Conservation (phyloP, 2,888 invertebrate species). For the Amphiduros pacificus region DNA sequence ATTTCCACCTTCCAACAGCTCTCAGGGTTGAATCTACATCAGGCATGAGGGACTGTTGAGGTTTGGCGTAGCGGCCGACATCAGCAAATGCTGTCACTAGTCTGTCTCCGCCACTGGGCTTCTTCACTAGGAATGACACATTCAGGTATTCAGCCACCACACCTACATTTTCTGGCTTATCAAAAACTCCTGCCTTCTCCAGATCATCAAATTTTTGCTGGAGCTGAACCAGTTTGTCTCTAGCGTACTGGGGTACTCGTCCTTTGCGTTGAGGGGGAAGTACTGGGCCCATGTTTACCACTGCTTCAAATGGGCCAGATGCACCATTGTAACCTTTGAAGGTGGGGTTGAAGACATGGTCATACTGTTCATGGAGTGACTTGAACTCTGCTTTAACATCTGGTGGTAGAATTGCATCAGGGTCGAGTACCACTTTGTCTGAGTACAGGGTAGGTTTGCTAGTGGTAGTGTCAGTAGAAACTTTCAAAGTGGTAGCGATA, state of each 20-base stretch:
- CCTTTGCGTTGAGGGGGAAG: slow-evolving; percentile 20
- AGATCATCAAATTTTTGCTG: slow-evolving; percentile 20
- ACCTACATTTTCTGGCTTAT: slow-evolving; percentile 12
- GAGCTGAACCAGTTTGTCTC: slow-evolving; percentile 13
- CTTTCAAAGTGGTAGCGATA: too few species aligned
- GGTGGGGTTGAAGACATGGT: slow-evolving; percentile 1
- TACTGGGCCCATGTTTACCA: slow-evolving; percentile 11
- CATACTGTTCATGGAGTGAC: neutral
- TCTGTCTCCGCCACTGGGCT: neutral
- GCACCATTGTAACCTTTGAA: slow-evolving; percentile 6
- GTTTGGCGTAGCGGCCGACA: neutral
- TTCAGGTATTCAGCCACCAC: slow-evolving; percentile 12
- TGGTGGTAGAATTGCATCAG: slow-evolving; percentile 16
- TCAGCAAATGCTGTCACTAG: neutral
- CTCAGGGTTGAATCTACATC: neutral
- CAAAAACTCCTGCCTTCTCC: slow-evolving; percentile 7
- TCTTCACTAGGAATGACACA: neutral
- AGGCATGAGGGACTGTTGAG: neutral
- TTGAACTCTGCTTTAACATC: neutral
- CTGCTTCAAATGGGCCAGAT: neutral
- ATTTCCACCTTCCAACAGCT: neutral
- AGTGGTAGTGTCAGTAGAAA: too few species aligned
- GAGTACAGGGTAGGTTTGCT: too few species aligned
- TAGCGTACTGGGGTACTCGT: slow-evolving; percentile 18
- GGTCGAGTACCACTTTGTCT: slow-evolving; percentile 17